These are phyloP conservation scores for Papilio dardanus DNA, from an alignment of 1,140 invertebrate species.

Conservation along the genomic window DNA sequence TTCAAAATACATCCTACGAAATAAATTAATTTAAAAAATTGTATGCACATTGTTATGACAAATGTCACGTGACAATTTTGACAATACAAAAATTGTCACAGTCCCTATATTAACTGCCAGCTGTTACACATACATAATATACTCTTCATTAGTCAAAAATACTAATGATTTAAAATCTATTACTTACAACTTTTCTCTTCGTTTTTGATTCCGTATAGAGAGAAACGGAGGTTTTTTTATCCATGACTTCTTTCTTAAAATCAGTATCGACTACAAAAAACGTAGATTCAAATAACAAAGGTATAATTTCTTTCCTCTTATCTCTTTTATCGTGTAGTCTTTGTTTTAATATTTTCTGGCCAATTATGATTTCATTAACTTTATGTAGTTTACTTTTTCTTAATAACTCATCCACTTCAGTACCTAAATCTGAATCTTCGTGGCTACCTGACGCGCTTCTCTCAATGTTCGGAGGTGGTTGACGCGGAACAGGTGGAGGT, in stretches of 20 bases:
- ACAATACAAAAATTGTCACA: not conserved
- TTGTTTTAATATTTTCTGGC: conserved; percentile 59
- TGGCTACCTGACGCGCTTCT: conserved; percentile 48
- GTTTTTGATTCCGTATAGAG: not conserved
- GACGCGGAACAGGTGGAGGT: conserved; percentile 37
- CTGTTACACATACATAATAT: too few species aligned
- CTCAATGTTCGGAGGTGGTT: conserved; percentile 43
- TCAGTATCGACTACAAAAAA: conserved; percentile 43
- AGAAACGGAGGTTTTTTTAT: not conserved
- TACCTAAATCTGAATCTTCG: conserved; percentile 54
- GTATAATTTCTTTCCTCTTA: conserved; percentile 40
- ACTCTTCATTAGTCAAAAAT: not conserved
- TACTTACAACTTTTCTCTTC: conserved; percentile 36
- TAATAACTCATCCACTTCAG: conserved; percentile 48
- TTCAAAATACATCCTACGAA: conserved; percentile 47
- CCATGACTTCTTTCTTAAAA: conserved; percentile 4
- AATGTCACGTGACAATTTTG: conserved; percentile 30
- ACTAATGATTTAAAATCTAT: conserved; percentile 7
- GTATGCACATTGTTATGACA: conserved; percentile 15
- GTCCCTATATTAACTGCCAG: not conserved
- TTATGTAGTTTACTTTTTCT: conserved; percentile 38
- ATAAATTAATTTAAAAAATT: conserved; percentile 39
- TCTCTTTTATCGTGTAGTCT: conserved; percentile 45
- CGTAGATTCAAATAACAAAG: conserved; percentile 49
- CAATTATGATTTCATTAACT: conserved; percentile 57